Base-by-base conservation (phyloP, 1,140 invertebrate genomes). In the Micrasema longulum region DNA sequence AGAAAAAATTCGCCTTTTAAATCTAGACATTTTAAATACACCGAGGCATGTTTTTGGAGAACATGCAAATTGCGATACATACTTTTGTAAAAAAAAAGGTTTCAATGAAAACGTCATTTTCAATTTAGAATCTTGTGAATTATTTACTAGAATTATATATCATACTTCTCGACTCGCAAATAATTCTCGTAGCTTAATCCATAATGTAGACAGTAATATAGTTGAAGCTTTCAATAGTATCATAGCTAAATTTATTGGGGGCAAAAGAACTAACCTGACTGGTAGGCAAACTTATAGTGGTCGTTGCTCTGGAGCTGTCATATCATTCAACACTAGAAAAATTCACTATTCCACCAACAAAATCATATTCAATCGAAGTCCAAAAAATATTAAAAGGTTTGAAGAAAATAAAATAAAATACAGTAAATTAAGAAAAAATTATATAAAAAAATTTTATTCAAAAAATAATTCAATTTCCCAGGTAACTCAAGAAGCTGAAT, bases 171-270 rank as follows among this genome's bases (percentile, higher is more conserved):
- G 9, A 20, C 23, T 53, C 10, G 70, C 77, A 64, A 22, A 63
- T 43, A 70, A 79, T 70, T 48, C 65, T 20, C 16, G 66, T 53
- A 78, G 77, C 62, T 57, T 78, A 22, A 69, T 77, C 18, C 60
- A 74, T 53, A 60, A 76, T 48, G 73, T 77, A n/a, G 55, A 76
- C 31, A 78, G 67, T 12, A 79, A 78, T 66, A 12, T 36, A 57
- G 72, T 72, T 4, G 77, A 78, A 71, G 20, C 63, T 12, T 79
- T 72, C 60, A 72, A 78, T 68, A 76, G 52, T 31, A 43, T 78
- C 22, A 65, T 76, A 48, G 66, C 74, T 6, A 79, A 79, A 73
- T 76, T 77, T 74, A 55, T 75, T 22, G 76, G 77, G 2, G 77
- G 68, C 3, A 79, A 79, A 68, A 47, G 76, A 36, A 73, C 73